Evolutionary conservation across 2,113 vertebrate species (phyloP).

Genomic region (Verasper variegatus): DNA sequence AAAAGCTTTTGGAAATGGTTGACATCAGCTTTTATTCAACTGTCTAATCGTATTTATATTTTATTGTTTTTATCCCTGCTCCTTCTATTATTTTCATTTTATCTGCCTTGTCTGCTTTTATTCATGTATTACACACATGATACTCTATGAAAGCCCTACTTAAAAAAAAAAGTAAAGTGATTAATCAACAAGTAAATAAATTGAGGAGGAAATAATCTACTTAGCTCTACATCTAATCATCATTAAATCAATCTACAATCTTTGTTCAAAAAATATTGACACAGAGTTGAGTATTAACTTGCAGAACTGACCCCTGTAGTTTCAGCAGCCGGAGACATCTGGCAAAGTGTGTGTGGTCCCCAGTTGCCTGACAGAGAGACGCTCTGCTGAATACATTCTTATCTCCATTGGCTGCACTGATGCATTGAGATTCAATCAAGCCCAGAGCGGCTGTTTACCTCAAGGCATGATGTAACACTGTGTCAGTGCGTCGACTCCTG

Average conservation of each 20-base stretch:
- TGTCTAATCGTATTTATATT: too few relatives aligned
- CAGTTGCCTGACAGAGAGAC: too few relatives aligned
- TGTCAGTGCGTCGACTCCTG: conserved; percentile 28
- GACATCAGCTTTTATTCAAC: too few relatives aligned
- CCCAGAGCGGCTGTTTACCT: conserved; percentile 11
- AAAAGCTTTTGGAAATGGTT: too few relatives aligned
- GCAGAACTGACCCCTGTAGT: not conserved
- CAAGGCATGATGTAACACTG: conserved; percentile 42
- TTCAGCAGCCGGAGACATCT: not conserved
- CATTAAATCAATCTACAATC: not conserved
- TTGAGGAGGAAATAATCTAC: not conserved
- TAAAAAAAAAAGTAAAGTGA: not conserved
- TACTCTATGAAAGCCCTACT: too few relatives aligned
- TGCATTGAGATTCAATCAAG: conserved; percentile 14
- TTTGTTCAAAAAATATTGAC: not conserved
- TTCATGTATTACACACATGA: too few relatives aligned
- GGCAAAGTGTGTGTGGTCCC: not conserved
- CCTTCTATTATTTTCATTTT: too few relatives aligned
- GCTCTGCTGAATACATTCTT: conserved; percentile 1
- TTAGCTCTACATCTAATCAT: too few relatives aligned
- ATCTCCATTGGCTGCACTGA: conserved; percentile 22
- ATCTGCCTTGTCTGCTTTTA: too few relatives aligned
- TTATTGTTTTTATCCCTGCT: not conserved
- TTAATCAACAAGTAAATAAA: not conserved
- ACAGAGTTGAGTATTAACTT: not conserved